These are phyloP conservation scores for Loxodonta africana DNA, from an alignment of 2,113 vertebrate genomes.

Conservation along the genomic window DNA sequence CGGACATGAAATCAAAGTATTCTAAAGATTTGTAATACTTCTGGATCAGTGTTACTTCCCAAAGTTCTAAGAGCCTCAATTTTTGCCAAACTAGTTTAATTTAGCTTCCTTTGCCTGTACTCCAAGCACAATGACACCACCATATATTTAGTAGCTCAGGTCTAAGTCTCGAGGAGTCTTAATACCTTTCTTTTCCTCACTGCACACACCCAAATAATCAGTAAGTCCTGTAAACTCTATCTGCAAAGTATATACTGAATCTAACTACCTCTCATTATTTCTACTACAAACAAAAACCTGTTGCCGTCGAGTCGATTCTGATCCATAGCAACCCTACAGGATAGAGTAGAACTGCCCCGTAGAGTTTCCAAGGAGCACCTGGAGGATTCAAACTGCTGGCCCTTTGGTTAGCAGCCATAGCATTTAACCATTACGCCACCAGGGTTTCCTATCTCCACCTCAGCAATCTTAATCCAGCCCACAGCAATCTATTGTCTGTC, in stretches of 20 bases:
- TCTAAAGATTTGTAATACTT: neutral
- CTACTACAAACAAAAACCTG: too few relatives aligned
- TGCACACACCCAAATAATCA: neutral
- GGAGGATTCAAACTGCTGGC: too few relatives aligned
- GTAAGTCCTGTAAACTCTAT: neutral
- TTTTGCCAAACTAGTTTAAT: conserved; percentile 35
- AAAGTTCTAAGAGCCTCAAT: conserved; percentile 46
- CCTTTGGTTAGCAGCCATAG: too few relatives aligned
- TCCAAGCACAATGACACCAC: neutral
- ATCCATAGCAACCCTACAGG: too few relatives aligned
- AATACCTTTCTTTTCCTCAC: neutral
- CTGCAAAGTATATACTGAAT: neutral
- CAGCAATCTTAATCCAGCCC: neutral
- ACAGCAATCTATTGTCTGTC: neutral
- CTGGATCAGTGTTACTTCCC: neutral
- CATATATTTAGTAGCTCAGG: neutral
- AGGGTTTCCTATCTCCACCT: too few relatives aligned
- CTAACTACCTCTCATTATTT: too few relatives aligned
- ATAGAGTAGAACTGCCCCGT: too few relatives aligned
- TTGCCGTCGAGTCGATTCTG: too few relatives aligned
- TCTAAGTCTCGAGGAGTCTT: neutral
- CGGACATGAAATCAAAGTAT: neutral
- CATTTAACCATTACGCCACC: too few relatives aligned
- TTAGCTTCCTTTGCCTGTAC: neutral
- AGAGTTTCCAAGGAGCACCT: too few relatives aligned